Conservation (phyloP, 2,113 vertebrate genomes). For the Sigmodon hispidus region DNA sequence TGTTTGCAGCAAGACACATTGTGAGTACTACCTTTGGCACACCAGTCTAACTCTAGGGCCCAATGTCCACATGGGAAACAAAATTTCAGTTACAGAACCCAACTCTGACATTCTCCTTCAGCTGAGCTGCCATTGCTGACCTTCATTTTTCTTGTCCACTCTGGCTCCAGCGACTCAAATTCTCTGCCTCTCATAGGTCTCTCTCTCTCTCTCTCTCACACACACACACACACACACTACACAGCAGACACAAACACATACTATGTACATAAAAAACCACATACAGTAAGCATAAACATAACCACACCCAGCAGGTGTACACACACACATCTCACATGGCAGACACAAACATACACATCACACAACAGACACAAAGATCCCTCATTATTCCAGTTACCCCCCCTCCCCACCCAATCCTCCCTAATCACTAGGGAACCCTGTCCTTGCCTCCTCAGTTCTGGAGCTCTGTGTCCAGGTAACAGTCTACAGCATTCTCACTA, state of each 20-base stretch:
- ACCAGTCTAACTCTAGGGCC: too few species aligned
- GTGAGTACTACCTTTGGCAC: constrained; percentile 85
- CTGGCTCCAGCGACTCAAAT: background rate
- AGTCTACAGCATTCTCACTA: background rate
- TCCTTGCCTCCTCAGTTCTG: too few species aligned
- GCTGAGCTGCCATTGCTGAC: fast-evolving
- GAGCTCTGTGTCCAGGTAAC: background rate
- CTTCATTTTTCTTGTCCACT: background rate
- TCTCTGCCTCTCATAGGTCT: too few species aligned
- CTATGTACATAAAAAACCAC: too few species aligned
- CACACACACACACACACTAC: background rate
- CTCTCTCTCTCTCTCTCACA: too few species aligned
- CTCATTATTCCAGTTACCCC: too few species aligned
- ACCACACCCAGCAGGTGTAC: too few species aligned
- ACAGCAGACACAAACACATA: background rate
- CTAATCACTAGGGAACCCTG: background rate
- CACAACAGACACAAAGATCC: background rate
- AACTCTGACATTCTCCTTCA: background rate
- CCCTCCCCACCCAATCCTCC: background rate
- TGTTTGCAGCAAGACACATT: constrained; percentile 94
- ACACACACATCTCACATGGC: too few species aligned
- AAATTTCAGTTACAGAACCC: fast-evolving
- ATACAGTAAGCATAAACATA: background rate
- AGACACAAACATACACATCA: background rate
- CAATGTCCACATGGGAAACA: fast-evolving